These are phyloP conservation scores for Anniella stebbinsi DNA, from an alignment of 2,797 vertebrate species.

Conservation along the genomic window DNA sequence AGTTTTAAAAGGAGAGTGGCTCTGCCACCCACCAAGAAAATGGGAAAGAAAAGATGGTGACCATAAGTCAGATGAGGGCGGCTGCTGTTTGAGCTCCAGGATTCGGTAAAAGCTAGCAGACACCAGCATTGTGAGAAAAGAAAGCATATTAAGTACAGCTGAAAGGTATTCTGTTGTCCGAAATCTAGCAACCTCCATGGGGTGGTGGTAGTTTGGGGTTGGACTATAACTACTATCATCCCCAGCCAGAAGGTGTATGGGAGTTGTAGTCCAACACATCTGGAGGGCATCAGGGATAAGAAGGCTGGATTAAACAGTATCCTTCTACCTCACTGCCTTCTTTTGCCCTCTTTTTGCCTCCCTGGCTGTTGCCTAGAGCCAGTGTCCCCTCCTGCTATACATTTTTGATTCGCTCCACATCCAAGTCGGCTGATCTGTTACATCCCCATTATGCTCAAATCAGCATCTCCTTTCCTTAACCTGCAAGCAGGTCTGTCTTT, in stretches of 20 bases:
- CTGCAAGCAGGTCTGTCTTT: constrained; percentile 33
- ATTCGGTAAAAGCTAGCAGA: neutral
- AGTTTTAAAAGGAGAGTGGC: neutral
- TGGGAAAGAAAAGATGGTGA: neutral
- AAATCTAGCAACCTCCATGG: neutral
- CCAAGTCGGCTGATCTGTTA: neutral
- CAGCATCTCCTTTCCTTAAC: constrained; percentile 18
- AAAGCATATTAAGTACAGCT: neutral
- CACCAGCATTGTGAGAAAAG: constrained; percentile 6
- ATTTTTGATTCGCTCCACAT: constrained; percentile 27
- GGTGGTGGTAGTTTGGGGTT: neutral
- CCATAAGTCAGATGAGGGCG: neutral
- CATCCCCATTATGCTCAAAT: neutral
- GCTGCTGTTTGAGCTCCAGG: neutral
- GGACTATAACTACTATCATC: neutral
- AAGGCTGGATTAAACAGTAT: constrained; percentile 16
- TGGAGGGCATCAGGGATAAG: neutral
- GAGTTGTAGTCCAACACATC: neutral
- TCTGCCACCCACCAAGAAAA: too few relatives aligned
- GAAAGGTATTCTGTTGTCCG: neutral
- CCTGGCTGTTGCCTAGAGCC: constrained; percentile 25
- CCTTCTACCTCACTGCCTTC: constrained; percentile 37
- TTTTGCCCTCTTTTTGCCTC: neutral
- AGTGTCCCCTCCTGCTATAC: neutral
- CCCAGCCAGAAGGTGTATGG: neutral